Percentiles rank a stretch among this genome's conserved stretches.
Evolutionary conservation across 2,113 vertebrate genomes (phyloP).

Genomic region (Pyrgilauda ruficollis): DNA sequence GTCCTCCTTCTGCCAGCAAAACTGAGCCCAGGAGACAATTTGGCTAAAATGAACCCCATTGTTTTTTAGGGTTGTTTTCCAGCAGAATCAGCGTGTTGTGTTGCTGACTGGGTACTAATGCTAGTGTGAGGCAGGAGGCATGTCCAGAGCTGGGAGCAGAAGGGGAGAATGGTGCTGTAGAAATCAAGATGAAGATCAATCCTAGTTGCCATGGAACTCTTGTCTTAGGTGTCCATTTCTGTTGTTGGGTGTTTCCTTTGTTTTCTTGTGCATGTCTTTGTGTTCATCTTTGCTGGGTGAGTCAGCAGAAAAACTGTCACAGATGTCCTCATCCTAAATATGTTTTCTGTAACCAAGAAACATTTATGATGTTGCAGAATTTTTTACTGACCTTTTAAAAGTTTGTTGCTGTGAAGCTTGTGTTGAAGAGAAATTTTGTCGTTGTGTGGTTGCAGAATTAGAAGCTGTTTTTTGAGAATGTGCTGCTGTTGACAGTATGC

Average conservation of each 20-base stretch:
- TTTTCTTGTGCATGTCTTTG: neutral
- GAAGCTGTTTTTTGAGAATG: neutral
- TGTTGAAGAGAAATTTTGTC: neutral
- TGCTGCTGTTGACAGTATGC: neutral
- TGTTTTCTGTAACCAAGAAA: neutral
- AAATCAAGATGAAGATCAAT: neutral
- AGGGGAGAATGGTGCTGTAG: neutral
- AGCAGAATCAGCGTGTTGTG: neutral
- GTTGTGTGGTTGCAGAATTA: neutral
- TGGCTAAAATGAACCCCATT: neutral
- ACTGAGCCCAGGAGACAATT: neutral
- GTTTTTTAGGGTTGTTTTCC: neutral
- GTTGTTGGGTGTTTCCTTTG: neutral
- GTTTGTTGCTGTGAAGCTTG: neutral
- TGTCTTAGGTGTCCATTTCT: neutral
- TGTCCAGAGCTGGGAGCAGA: neutral
- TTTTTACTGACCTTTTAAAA: neutral
- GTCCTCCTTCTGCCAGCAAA: neutral
- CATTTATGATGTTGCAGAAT: neutral
- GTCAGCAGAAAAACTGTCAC: neutral
- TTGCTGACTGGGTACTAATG: neutral
- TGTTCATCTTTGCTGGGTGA: neutral
- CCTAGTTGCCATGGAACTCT: neutral
- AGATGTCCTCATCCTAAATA: neutral
- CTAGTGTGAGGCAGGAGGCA: neutral